phyloP scores from a whole-genome alignment of 37 sponge, comb jelly and placozoan species.

The Axinella damicornis region DNA sequence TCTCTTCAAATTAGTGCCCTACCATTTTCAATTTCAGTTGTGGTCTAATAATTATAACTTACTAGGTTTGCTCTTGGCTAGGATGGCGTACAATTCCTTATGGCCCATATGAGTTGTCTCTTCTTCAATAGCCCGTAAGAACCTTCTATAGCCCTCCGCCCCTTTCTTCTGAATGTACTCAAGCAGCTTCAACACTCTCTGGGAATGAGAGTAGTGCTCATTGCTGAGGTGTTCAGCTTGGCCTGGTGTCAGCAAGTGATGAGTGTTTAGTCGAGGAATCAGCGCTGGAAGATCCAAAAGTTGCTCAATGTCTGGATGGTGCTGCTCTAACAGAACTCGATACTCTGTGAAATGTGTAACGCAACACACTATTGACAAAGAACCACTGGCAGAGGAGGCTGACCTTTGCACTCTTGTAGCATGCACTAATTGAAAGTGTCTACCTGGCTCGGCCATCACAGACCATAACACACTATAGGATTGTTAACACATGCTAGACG shows the following conservation, averaged over 20 bases:
- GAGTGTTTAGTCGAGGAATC: neutral
- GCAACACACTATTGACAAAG: too few relatives aligned
- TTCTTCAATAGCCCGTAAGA: constrained; percentile 4
- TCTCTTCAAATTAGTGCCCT: too few relatives aligned
- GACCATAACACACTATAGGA: too few relatives aligned
- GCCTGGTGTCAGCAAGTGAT: neutral
- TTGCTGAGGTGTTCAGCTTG: neutral
- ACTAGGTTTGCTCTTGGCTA: neutral
- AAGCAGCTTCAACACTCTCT: neutral
- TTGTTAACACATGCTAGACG: too few relatives aligned
- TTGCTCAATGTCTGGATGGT: neutral
- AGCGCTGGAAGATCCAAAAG: constrained; percentile 3
- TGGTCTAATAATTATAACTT: too few relatives aligned
- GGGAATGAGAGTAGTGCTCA: neutral
- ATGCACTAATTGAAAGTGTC: too few relatives aligned
- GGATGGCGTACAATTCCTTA: neutral
- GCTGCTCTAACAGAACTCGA: neutral
- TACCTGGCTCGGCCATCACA: too few relatives aligned
- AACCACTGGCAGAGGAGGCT: too few relatives aligned
- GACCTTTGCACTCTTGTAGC: too few relatives aligned
- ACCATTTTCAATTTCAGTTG: too few relatives aligned
- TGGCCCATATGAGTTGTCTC: neutral
- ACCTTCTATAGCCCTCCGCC: neutral
- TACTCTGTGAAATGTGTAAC: neutral
- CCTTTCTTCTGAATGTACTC: constrained; percentile 2